phyloP scores from a whole-genome alignment of 2,797 vertebrate species.

The Artibeus jamaicensis region DNA sequence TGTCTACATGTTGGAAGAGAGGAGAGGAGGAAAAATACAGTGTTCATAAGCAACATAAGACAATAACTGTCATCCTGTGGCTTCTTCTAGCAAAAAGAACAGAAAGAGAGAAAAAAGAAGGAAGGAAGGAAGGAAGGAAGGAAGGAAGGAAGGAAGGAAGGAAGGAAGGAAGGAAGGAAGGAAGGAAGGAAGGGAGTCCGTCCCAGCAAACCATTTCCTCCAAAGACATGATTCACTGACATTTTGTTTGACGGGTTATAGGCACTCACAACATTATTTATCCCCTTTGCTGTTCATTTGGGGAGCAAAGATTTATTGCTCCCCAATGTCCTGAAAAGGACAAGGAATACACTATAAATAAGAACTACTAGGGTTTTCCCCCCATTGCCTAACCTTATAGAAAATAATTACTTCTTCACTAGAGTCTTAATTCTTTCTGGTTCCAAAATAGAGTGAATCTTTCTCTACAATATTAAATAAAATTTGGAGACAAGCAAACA shows the following conservation, averaged over 20 bases:
- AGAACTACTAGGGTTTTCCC: not conserved
- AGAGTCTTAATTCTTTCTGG: slow-evolving; percentile 27
- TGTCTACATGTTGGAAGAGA: not conserved
- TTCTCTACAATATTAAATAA: not conserved
- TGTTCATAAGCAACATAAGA: not conserved
- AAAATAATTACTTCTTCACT: not conserved
- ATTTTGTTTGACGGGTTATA: slow-evolving; percentile 62
- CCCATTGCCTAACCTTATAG: not conserved
- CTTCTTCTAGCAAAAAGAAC: not conserved
- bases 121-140: fast-evolving
- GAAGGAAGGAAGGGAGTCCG: no score
- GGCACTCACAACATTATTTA: slow-evolving; percentile 60
- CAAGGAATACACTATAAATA: not conserved
- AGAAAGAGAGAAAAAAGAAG: not conserved
- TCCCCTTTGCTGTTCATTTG: slow-evolving; percentile 34
- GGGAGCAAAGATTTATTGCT: slow-evolving; percentile 26
- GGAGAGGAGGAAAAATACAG: not conserved
- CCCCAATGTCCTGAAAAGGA: not conserved
- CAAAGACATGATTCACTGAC: slow-evolving; percentile 60
- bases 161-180: fast-evolving
- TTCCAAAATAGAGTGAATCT: slow-evolving; percentile 9
- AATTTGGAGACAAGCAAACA: slow-evolving; percentile 5
- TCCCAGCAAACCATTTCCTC: slow-evolving; percentile 47
- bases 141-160: no score
- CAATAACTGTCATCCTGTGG: not conserved